These are phyloP conservation scores for Oncorhynchus clarkii DNA, from an alignment of 2,113 vertebrate species.

Conservation along the genomic window DNA sequence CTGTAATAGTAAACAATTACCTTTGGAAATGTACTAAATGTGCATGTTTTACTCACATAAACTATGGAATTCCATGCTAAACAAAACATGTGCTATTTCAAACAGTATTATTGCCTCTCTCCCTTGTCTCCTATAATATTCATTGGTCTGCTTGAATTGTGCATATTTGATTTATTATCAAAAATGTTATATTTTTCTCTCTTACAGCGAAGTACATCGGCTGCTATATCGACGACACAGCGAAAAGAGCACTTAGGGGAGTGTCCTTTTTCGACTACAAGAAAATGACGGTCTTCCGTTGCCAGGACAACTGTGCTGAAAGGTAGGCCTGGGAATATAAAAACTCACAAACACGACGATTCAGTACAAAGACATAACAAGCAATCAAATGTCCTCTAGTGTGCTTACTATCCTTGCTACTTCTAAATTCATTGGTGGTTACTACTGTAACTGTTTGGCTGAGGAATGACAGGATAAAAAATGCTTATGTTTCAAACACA, in stretches of 20 bases:
- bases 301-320: conserved; percentile 99
- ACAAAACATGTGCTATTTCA: not conserved
- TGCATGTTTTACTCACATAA: not conserved
- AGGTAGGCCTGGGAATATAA: conserved; percentile 72
- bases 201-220: conserved; percentile 88
- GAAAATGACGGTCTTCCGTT: conserved; percentile 98
- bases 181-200: conserved; percentile 18
- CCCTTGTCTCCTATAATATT: not conserved
- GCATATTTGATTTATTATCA: not conserved
- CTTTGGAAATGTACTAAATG: not conserved
- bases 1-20: not conserved
- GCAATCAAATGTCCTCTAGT: too few relatives aligned
- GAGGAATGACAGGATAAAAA: too few relatives aligned
- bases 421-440: too few relatives aligned
- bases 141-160: not conserved
- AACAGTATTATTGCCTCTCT: not conserved
- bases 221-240: conserved; percentile 89
- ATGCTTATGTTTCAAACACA: too few relatives aligned
- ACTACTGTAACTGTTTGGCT: too few relatives aligned
- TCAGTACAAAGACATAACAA: not conserved
- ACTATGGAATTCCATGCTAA: not conserved
- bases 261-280: conserved; percentile 99
- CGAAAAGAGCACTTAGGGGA: conserved; percentile 86
- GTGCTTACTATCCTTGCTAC: too few relatives aligned
- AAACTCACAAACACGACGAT: not conserved